Evolutionary conservation across 1,140 invertebrate genomes (phyloP).

Genomic region (Pseudomyrmex cubaensis): DNA sequence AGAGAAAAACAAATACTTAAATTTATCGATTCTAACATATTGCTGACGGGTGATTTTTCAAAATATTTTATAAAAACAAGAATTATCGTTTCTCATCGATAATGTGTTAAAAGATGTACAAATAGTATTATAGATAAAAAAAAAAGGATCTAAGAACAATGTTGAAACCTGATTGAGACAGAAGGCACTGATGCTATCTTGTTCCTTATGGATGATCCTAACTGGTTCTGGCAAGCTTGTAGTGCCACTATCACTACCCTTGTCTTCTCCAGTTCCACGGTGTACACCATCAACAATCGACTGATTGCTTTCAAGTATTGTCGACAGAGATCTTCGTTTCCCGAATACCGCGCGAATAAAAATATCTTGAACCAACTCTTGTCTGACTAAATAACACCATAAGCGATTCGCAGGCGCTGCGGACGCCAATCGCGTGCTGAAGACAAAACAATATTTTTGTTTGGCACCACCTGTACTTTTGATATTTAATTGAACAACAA

Average conservation of each 20-base stretch:
- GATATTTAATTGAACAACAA: conserved; percentile 2
- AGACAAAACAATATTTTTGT: conserved; percentile 42
- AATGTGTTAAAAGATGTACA: too few species aligned
- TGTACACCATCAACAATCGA: conserved; percentile 77
- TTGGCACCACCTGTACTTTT: background rate
- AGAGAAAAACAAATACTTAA: background rate
- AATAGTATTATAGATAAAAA: too few species aligned
- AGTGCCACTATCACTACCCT: conserved; percentile 84
- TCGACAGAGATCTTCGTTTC: conserved; percentile 86
- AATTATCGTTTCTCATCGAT: too few species aligned
- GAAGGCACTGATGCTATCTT: conserved; percentile 99
- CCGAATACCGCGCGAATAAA: conserved; percentile 98
- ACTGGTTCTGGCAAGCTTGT: conserved; percentile 91
- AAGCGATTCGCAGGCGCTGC: conserved; percentile 93
- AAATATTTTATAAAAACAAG: too few species aligned
- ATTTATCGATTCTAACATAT: too few species aligned
- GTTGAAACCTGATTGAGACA: conserved; percentile 94
- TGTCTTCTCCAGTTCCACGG: conserved; percentile 82
- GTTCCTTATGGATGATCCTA: conserved; percentile 99
- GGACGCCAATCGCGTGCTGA: conserved; percentile 89
- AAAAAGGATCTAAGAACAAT: conserved; percentile 3
- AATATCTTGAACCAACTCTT: conserved; percentile 96
- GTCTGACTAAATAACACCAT: conserved; percentile 97
- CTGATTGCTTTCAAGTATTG: conserved; percentile 83
- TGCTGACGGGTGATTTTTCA: too few species aligned